A percentile compares a stretch with the other conserved stretches of the same genome.
These are phyloP conservation scores for Siderastrea siderea DNA, from an alignment of 92 coral and sea anemone genomes.

Conservation along the genomic window DNA sequence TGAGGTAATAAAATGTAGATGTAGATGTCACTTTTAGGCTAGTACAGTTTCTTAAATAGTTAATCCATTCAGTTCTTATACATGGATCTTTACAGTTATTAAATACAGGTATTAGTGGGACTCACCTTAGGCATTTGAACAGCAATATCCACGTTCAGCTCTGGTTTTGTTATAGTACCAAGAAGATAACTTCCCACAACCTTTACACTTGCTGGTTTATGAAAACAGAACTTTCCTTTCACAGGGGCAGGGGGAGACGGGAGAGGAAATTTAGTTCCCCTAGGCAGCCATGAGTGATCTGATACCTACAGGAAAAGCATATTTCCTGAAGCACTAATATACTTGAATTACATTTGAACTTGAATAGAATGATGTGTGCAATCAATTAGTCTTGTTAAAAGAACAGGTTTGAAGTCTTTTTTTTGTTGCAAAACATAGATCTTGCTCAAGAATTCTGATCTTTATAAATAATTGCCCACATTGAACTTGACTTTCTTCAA, in stretches of 20 bases:
- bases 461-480: too few relatives aligned
- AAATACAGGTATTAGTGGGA: too few relatives aligned
- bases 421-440: too few relatives aligned
- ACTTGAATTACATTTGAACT: not conserved
- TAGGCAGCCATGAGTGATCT: constrained; percentile 83
- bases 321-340: not conserved
- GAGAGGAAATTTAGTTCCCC: constrained; percentile 80
- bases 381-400: too few relatives aligned
- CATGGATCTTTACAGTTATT: not conserved
- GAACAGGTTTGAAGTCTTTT: too few relatives aligned
- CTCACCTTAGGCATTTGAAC: constrained; percentile 96
- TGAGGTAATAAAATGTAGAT: too few relatives aligned
- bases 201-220: constrained; percentile 81
- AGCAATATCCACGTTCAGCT: constrained; percentile 86
- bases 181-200: constrained; percentile 96
- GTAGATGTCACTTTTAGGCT: too few relatives aligned
- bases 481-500: too few relatives aligned
- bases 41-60: not conserved
- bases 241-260: constrained; percentile 83
- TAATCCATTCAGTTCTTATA: not conserved
- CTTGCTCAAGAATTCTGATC: too few relatives aligned
- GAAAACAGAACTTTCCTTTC: constrained; percentile 90
- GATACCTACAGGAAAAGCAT: constrained; percentile 53
- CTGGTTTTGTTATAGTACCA: constrained; percentile 86
- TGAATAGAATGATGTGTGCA: not conserved